Evolutionary conservation across 2,797 vertebrate species (phyloP).

Genomic region (Gobionotothen gibberifrons): DNA sequence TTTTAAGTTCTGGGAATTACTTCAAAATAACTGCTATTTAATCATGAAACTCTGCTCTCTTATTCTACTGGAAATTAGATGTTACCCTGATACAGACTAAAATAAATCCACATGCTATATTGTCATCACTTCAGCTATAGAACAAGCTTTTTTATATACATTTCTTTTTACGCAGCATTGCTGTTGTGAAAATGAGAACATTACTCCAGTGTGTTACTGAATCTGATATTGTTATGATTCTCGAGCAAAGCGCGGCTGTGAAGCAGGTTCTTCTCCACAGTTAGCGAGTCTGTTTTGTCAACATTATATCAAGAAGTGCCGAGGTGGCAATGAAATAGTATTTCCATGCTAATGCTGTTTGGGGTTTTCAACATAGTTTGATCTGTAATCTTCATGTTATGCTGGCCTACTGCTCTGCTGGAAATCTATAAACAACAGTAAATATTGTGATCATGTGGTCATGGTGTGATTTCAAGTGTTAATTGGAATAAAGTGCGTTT

Average conservation of each 20-base stretch:
- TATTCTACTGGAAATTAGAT: conserved; percentile 1
- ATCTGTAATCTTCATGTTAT: conserved; percentile 30
- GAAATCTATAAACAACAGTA: conserved; percentile 25
- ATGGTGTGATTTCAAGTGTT: conserved; percentile 38
- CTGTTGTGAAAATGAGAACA: conserved; percentile 37
- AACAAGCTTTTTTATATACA: conserved; percentile 4
- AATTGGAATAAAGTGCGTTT: conserved; percentile 8
- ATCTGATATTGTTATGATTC: conserved; percentile 50
- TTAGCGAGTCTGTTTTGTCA: conserved; percentile 65
- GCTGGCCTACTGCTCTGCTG: conserved; percentile 13
- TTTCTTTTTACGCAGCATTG: conserved; percentile 22
- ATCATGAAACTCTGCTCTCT: not conserved
- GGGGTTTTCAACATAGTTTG: conserved; percentile 32
- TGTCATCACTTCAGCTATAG: conserved; percentile 24
- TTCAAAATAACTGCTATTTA: not conserved
- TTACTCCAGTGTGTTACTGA: conserved; percentile 50
- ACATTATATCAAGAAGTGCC: conserved; percentile 49
- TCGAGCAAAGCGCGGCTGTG: conserved; percentile 29
- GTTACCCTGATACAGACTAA: not conserved
- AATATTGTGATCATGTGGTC: conserved; percentile 5
- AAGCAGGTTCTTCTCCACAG: conserved; percentile 42
- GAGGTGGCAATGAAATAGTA: conserved; percentile 34
- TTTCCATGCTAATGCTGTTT: conserved; percentile 49
- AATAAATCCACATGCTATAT: conserved; percentile 1
- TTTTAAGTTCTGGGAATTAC: conserved; percentile 2